Percentiles rank a stretch among this genome's conserved stretches.
phyloP scores from a whole-genome alignment of 2,888 invertebrate species.

The Tinea pellionella region DNA sequence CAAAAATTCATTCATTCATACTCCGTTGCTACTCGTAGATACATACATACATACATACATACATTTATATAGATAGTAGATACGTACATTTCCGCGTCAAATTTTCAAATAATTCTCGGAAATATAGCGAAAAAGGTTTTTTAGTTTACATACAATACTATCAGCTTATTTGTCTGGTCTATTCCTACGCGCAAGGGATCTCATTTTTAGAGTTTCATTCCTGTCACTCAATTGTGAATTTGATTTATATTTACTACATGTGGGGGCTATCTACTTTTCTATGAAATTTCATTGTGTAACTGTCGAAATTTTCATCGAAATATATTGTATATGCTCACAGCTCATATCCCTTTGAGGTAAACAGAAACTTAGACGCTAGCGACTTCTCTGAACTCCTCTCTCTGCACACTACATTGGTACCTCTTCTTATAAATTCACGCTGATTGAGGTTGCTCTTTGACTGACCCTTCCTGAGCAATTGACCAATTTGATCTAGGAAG shows the following conservation, averaged over 20 bases:
- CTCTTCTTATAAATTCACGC: too few species aligned
- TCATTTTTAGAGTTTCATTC: not conserved
- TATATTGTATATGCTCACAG: too few species aligned
- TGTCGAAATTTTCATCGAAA: not conserved
- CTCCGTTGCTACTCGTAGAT: not conserved
- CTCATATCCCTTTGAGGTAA: too few species aligned
- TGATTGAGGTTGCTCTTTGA: too few species aligned
- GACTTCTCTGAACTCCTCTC: too few species aligned
- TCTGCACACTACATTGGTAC: too few species aligned
- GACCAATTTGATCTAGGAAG: too few species aligned
- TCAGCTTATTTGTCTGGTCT: not conserved
- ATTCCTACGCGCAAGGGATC: not conserved
- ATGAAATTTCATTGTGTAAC: not conserved
- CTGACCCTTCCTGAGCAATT: too few species aligned
- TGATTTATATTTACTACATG: not conserved
- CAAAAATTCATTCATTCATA: constrained; percentile 1
- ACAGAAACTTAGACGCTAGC: too few species aligned
- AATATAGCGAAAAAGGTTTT: not conserved
- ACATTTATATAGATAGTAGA: too few species aligned
- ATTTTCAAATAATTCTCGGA: not conserved
- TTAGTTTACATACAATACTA: not conserved
- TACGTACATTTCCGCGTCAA: not conserved
- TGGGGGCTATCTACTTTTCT: not conserved
- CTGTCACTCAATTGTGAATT: not conserved
- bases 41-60: too few species aligned